phyloP scores from a whole-genome alignment of 2,113 vertebrate species.

The Jaculus jaculus region DNA sequence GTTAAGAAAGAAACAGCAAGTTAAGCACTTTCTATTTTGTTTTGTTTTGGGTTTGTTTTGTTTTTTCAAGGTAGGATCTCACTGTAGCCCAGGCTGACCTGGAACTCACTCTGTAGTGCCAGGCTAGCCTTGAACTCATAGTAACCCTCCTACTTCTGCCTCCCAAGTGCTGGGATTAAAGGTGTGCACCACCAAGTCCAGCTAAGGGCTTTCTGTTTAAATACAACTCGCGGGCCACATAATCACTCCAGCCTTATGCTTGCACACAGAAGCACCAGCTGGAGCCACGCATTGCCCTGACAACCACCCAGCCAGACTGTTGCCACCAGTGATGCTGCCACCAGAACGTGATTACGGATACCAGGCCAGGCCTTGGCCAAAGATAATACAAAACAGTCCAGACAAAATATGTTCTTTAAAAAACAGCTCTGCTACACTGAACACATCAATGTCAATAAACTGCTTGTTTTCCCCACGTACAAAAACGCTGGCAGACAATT shows the following conservation, averaged over 20 bases:
- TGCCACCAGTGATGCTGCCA: not conserved
- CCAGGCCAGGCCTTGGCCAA: not conserved
- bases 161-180: no score
- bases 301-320: not conserved
- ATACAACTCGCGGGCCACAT: not conserved
- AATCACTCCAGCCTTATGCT: not conserved
- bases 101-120: no score
- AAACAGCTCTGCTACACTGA: not conserved
- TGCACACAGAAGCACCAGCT: not conserved
- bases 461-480: not conserved
- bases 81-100: no score
- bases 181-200: no score
- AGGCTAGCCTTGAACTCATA: no score
- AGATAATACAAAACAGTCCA: not conserved
- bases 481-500: not conserved
- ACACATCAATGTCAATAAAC: not conserved
- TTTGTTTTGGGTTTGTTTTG: no score
- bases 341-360: fast-evolving
- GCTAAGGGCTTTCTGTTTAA: not conserved
- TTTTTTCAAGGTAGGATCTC: no score
- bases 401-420: not conserved
- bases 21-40: not conserved
- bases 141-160: no score
- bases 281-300: not conserved
- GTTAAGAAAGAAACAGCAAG: constrained; percentile 11